Percentiles rank a stretch among this genome's conserved stretches.
Conservation (phyloP, 1,140 invertebrate species). For the Lamellibrachia luymesi region DNA sequence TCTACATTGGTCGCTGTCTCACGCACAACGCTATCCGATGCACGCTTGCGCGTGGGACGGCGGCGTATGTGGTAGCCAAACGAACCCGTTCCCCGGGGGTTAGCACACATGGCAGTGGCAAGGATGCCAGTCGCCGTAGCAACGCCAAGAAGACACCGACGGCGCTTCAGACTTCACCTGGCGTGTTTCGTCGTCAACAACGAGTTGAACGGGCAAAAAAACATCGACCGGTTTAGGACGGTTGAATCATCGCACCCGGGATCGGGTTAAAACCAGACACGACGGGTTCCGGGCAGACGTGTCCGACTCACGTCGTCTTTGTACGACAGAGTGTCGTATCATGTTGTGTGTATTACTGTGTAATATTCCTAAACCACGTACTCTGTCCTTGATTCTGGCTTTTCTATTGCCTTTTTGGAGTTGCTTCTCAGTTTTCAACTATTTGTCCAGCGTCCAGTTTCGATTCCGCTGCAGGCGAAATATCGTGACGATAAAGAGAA, state of each 20-base stretch:
- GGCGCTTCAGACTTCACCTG: neutral
- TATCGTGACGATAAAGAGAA: neutral
- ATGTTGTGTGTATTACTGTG: no score
- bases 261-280: neutral
- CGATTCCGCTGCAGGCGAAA: neutral
- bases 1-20: constrained; percentile 3
- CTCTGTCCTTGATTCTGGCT: neutral
- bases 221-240: neutral
- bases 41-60: constrained; percentile 1
- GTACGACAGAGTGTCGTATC: no score
- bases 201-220: neutral
- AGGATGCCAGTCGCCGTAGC: neutral
- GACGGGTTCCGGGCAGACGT: neutral
- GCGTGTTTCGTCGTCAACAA: neutral
- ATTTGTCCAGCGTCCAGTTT: neutral
- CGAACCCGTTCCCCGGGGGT: neutral
- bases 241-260: constrained; percentile 2
- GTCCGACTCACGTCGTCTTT: neutral
- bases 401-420: neutral
- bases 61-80: neutral
- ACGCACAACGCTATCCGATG: constrained; percentile 3
- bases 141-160: neutral
- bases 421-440: neutral
- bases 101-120: neutral
- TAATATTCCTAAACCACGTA: neutral